Conservation (phyloP, 2,797 vertebrate species). For the Poecile montanus region DNA sequence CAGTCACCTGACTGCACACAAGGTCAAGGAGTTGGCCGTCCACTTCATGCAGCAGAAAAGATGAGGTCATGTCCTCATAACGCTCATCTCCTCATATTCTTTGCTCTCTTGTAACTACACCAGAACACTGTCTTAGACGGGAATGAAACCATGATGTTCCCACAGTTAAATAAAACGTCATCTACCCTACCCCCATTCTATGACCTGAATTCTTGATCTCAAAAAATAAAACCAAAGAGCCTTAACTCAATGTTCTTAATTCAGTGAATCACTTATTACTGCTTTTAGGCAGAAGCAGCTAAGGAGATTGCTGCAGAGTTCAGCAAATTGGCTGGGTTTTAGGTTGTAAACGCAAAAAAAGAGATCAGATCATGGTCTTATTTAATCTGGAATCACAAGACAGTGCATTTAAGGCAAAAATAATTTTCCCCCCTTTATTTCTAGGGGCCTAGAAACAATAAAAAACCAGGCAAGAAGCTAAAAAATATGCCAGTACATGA, state of each 20-base stretch:
- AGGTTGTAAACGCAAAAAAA: background rate
- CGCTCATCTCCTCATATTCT: background rate
- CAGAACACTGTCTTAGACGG: background rate
- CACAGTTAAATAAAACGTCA: background rate
- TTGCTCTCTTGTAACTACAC: background rate
- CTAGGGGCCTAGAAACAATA: background rate
- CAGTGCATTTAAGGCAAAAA: background rate
- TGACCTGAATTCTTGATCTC: constrained; percentile 44
- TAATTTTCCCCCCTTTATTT: background rate
- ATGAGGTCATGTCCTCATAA: background rate
- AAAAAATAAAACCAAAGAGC: constrained; percentile 30
- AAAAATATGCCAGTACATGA: background rate
- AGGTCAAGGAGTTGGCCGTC: background rate
- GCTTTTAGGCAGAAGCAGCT: constrained; percentile 27
- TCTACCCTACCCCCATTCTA: background rate
- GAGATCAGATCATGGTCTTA: background rate
- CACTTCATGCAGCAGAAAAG: background rate
- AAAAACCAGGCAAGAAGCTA: background rate
- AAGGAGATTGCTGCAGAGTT: background rate
- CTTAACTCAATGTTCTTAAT: constrained; percentile 16
- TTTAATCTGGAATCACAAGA: background rate
- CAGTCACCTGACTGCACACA: background rate
- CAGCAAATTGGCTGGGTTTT: background rate
- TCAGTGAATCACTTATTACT: constrained; percentile 23
- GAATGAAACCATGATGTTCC: background rate